phyloP scores from a whole-genome alignment of 2,797 vertebrate species.

The Aeoliscus strigatus region DNA sequence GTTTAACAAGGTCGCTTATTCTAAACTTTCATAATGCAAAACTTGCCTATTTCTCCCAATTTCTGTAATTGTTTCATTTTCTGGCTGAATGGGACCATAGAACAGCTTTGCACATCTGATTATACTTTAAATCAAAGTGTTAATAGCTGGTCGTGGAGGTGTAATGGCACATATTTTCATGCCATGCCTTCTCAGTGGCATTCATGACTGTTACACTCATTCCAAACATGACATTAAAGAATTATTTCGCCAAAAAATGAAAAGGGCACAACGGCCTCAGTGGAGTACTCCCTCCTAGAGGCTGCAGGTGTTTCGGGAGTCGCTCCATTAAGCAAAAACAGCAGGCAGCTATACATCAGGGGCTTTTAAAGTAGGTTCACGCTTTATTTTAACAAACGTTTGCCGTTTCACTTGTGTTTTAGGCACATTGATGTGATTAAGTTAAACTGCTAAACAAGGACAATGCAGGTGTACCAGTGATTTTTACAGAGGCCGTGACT shows the following conservation, averaged over 20 bases:
- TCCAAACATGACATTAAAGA: too few species aligned
- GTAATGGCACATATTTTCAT: too few species aligned
- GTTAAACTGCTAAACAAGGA: slow-evolving; percentile 31
- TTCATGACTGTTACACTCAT: too few species aligned
- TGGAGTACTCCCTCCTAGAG: slow-evolving; percentile 22
- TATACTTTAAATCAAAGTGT: too few species aligned
- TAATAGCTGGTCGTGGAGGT: too few species aligned
- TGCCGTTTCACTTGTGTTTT: slow-evolving; percentile 35
- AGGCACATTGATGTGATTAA: slow-evolving; percentile 51
- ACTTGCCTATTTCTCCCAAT: too few species aligned
- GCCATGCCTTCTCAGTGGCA: too few species aligned
- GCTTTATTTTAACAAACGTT: slow-evolving; percentile 56
- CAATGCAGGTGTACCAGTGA: slow-evolving; percentile 37
- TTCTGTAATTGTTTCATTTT: too few species aligned
- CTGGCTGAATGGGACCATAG: too few species aligned
- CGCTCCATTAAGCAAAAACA: slow-evolving; percentile 33
- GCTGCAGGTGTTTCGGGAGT: slow-evolving; percentile 45
- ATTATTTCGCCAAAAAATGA: slow-evolving; percentile 10
- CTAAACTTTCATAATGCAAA: too few species aligned
- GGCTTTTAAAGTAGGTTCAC: slow-evolving; percentile 41
- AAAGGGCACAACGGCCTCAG: slow-evolving; percentile 12
- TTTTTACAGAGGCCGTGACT: slow-evolving; percentile 37
- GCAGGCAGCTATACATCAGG: slow-evolving; percentile 29
- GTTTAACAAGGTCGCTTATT: too few species aligned
- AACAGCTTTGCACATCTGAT: too few species aligned